Conservation (phyloP, 1,140 invertebrate genomes). For the Drosophila bocki region DNA sequence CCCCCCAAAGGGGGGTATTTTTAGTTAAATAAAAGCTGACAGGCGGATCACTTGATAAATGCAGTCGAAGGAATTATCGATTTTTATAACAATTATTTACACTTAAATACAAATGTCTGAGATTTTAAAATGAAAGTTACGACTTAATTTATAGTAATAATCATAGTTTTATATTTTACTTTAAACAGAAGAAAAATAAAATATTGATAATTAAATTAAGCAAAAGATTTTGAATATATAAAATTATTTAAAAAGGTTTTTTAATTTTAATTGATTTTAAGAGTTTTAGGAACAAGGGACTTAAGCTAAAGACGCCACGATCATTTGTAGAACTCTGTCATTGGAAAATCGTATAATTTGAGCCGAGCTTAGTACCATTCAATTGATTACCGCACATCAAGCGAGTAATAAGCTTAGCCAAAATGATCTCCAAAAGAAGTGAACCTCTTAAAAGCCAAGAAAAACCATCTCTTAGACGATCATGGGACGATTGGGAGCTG, state of each 20-base stretch:
- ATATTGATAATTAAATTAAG: too few species aligned
- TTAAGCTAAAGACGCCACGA: neutral
- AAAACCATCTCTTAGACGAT: conserved; percentile 18
- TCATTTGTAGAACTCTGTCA: conserved; percentile 8
- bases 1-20: neutral
- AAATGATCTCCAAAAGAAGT: conserved; percentile 1
- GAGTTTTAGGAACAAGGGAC: neutral
- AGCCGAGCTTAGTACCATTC: conserved; percentile 2
- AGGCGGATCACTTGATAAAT: neutral
- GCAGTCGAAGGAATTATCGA: neutral
- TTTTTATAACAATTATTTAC: neutral
- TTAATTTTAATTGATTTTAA: conserved; percentile 5
- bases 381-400: conserved; percentile 2
- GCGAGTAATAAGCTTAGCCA: conserved; percentile 43
- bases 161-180: too few species aligned
- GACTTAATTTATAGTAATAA: too few species aligned
- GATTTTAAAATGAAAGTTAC: too few species aligned
- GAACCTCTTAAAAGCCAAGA: conserved; percentile 12
- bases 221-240: too few species aligned
- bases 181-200: too few species aligned
- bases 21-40: neutral
- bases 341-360: conserved; percentile 25
- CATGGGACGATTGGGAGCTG: conserved; percentile 56
- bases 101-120: neutral
- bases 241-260: too few species aligned